Base-by-base conservation (phyloP, 2,888 invertebrate genomes). In the Acrobasis consociella region DNA sequence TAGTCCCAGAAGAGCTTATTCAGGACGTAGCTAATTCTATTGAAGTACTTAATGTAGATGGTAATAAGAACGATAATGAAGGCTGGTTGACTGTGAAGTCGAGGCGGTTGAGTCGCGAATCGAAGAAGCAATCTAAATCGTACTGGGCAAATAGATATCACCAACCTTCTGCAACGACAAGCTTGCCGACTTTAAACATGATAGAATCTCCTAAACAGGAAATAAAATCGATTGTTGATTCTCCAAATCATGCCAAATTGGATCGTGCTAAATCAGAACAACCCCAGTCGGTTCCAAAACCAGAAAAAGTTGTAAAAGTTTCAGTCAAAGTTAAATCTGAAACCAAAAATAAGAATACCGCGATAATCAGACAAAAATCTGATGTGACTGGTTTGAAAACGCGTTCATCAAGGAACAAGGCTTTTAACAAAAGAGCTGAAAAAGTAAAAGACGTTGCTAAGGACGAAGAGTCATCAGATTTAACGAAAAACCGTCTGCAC, bases 61-160 rank as follows among this genome's bases (percentile, higher is more conserved):
- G 77, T 60, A 77, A 73, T 65, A 87, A 85, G 64, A 85, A 75
- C 59, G 87, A 92, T 66, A 86, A 94, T 50, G 97, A 97, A 71
- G 98, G 98, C 0, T 98, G 98, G 98, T 94, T 97, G 68, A 98
- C 97, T 0, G 98, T 98, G 0, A 96, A 97, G 74, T 95, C 96
- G 56, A 94, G 96, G 49, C 93, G 97, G 37, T 84, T 94, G 52
- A 94, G 93, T 70, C 88, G 91, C 13, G 92, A 93, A 73, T 93
- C 94, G 13, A 86, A 91, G 74, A 93, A 92, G 68, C 93, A 95
- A 58, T 94, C 94, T 0, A 95, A 95, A 78, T 94, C 94, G 15
- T 94, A 95, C 69, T 96, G 96, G 96, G 80, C 95, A 0, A 96
- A 95, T 67, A 93, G 97, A 65, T 97, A 96, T 76, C 94, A 96